phyloP scores from a whole-genome alignment of 2,888 invertebrate species.

The Timandra comae region DNA sequence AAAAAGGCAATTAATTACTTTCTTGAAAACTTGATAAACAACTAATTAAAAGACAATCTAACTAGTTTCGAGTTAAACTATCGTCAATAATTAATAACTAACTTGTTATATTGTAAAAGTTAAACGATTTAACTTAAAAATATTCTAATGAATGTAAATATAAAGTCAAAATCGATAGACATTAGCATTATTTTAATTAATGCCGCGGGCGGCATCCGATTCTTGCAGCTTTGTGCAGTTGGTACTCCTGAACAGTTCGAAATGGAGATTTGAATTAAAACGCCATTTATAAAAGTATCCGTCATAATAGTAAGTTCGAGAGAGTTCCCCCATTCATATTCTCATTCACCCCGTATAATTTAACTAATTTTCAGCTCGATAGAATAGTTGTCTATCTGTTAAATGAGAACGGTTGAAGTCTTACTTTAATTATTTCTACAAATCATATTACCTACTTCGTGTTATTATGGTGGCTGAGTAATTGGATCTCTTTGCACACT shows the following conservation, averaged over 20 bases:
- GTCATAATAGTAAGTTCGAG: slow-evolving; percentile 42
- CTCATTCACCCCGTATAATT: slow-evolving; percentile 36
- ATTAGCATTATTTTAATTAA: slow-evolving; percentile 60
- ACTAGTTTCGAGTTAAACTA: too few species aligned
- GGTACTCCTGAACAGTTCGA: slow-evolving; percentile 42
- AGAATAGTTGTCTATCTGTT: slow-evolving; percentile 21
- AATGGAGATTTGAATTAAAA: slow-evolving; percentile 63
- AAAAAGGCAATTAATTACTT: too few species aligned
- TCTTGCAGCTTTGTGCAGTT: slow-evolving; percentile 40
- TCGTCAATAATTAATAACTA: background rate
- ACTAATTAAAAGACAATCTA: slow-evolving; percentile 9
- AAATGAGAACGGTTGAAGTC: slow-evolving; percentile 27
- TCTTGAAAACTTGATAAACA: too few species aligned
- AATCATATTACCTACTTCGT: slow-evolving; percentile 27
- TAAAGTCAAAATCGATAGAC: slow-evolving; percentile 41
- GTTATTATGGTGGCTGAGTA: slow-evolving; percentile 24
- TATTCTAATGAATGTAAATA: slow-evolving; percentile 34
- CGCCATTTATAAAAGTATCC: slow-evolving; percentile 50
- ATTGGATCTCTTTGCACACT: slow-evolving; percentile 25
- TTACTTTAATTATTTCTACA: slow-evolving; percentile 30
- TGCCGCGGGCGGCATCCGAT: slow-evolving; percentile 43
- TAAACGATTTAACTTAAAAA: slow-evolving; percentile 9
- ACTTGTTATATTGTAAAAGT: slow-evolving; percentile 5
- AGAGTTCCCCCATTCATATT: slow-evolving; percentile 6
- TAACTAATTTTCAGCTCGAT: slow-evolving; percentile 44